Evolutionary conservation across 2,888 invertebrate genomes (phyloP).

Genomic region (Tachystola acroxantha): DNA sequence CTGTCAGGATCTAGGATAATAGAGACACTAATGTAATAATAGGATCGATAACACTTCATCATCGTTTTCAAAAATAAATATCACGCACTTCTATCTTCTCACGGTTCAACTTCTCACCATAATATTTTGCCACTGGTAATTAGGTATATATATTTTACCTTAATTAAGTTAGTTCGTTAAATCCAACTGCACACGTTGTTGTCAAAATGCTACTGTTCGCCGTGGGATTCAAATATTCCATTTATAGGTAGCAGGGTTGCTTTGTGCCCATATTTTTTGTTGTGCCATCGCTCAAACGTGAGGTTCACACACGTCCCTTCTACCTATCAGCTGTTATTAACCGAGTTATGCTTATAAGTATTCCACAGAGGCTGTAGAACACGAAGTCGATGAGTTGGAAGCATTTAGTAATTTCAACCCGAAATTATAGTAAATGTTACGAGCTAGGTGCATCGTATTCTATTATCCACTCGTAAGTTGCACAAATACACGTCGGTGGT

Average conservation of each 20-base stretch:
- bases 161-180: conserved; percentile 29
- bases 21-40: too few species aligned
- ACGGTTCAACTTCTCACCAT: background rate
- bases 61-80: too few species aligned
- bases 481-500: conserved; percentile 36
- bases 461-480: conserved; percentile 44
- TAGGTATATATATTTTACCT: conserved; percentile 25
- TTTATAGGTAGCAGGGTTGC: conserved; percentile 66
- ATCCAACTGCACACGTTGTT: conserved; percentile 45
- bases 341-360: conserved; percentile 36
- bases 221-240: conserved; percentile 61
- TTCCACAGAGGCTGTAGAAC: conserved; percentile 35
- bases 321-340: conserved; percentile 46
- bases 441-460: conserved; percentile 14
- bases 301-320: conserved; percentile 53
- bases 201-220: conserved; percentile 51
- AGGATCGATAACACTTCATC: too few species aligned
- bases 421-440: conserved; percentile 55
- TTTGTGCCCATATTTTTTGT: conserved; percentile 62
- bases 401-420: conserved; percentile 49
- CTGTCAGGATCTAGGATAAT: too few species aligned
- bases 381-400: conserved; percentile 44
- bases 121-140: conserved; percentile 6
- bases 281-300: conserved; percentile 62
- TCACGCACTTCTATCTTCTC: background rate